Base-by-base conservation (phyloP, 1,140 invertebrate species). In the Cydia amplana region DNA sequence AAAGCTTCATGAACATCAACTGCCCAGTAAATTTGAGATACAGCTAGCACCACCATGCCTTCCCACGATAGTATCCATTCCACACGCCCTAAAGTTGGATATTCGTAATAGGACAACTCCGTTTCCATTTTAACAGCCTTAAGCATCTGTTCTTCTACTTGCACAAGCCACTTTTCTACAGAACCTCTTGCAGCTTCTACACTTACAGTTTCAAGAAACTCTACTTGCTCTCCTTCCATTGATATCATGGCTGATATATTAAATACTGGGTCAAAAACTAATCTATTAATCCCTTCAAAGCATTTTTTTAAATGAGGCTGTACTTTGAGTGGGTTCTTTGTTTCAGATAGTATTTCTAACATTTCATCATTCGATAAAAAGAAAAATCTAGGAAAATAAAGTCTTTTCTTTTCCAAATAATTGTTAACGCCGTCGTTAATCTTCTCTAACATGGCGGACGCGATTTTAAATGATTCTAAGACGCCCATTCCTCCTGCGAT, bases 361-460 rank as follows among this genome's bases (percentile, higher is more conserved):
- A 99, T 97, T 93, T 99, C 98, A 83, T 99, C 97, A 86, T 99
- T 99, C 7, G 98, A 99, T 49, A 99, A 93, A 85, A 99, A 99
- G 93, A 98, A 99, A 87, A 99, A 98, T 86, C 98, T 94, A 1
- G 98, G 96, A 87, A 99, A 99, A 86, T 95, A 98, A 1, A 98
- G 91, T 75, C 98, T 94, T 90, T 99, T 99, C 86, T 97, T 97
- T 90, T 99, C 98, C 65, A 99, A 93, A 91, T 99, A 99, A 80
- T 96, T 95, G 83, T 97, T 96, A 14, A 99, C 96, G 18, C 98
- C 98, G 74, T 96, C 96, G 77, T 98, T 96, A 25, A 98, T 96
- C 89, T 95, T 95, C 77, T 97, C 98, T 65, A 99, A 93, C 43
- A 97, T 90, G 77, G 95, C 94, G 73, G 95, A 95, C 25, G 96